A percentile compares a stretch with the other conserved stretches of the same genome.
These are phyloP conservation scores for Epiblema foenella DNA, from an alignment of 2,888 invertebrate genomes.

Conservation along the genomic window DNA sequence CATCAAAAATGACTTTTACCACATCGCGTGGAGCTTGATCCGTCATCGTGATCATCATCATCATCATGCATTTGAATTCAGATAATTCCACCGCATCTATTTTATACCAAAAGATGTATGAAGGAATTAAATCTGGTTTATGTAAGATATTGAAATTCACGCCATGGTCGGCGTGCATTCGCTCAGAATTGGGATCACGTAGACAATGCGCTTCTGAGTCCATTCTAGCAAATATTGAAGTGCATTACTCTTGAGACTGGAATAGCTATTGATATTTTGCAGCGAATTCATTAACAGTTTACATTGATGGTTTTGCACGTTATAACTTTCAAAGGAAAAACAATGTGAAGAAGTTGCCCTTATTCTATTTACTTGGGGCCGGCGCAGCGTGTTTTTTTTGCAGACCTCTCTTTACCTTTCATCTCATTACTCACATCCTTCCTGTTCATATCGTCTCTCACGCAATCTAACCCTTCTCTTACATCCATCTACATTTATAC, in stretches of 20 bases:
- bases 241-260: slow-evolving; percentile 64
- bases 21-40: no score
- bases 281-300: background rate
- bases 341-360: no score
- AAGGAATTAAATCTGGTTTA: slow-evolving; percentile 68
- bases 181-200: slow-evolving; percentile 67
- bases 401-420: no score
- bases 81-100: background rate
- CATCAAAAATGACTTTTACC: background rate
- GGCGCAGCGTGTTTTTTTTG: no score
- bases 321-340: background rate
- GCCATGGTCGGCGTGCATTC: slow-evolving; percentile 57
- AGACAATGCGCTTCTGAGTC: slow-evolving; percentile 63
- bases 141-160: slow-evolving; percentile 61
- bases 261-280: slow-evolving; percentile 51
- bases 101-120: slow-evolving; percentile 55
- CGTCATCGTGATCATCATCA: background rate
- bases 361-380: no score
- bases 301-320: background rate
- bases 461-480: no score
- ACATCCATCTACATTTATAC: no score
- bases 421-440: no score
- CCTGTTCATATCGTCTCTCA: no score
- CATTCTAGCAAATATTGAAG: slow-evolving; percentile 73
- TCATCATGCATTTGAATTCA: background rate